Base-by-base conservation (phyloP, 2,113 vertebrate species). In the Tachuris rubrigastra region DNA sequence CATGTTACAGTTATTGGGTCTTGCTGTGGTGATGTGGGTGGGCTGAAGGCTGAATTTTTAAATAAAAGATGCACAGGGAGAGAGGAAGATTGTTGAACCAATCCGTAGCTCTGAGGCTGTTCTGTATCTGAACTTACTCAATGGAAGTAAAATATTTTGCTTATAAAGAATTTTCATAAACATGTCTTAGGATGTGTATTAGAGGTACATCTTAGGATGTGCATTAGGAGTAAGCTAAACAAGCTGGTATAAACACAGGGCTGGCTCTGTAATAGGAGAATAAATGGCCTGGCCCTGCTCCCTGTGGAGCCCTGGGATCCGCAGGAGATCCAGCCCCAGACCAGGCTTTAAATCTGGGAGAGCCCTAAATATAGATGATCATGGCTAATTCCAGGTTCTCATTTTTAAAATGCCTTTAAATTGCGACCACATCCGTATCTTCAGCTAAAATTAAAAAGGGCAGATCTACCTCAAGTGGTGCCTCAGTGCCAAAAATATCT, bases 141-240 rank as follows among this genome's bases (percentile, higher is more conserved):
- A 60, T 93, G 97, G 93, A 87, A 98, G 97, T 97, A 96, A 98
- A 97, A 97, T 97, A 93, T 96, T 98, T 98, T 98, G 98, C 98
- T 98, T 98, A 98, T 96, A 96, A 97, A 96, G 97, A 97, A 98
- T 97, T 97, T 98, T 97, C 97, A 98, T 98, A 98, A 98, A 98
- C 98, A 98, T 97, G 97, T 97, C 96, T 77, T 88, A 89, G 96
- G 96, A 84, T 97, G 98, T 98, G 97, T 96, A 73, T 93, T 89
- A 93, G 97, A 96, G 97, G 90, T 97, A 96, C 30, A 67, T 86
- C 93, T 90, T 84, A 60, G 97, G 98, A 96, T 97, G 97, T 97
- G 97, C 98, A 96, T 97, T 98, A 97, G 96, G 97, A 59, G 30
- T 90, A 97, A 98, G 95, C 97, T 98, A 98, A 98, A 97, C 97